Evolutionary conservation across 2,797 vertebrate species (phyloP).

Genomic region (Helarctos malayanus): DNA sequence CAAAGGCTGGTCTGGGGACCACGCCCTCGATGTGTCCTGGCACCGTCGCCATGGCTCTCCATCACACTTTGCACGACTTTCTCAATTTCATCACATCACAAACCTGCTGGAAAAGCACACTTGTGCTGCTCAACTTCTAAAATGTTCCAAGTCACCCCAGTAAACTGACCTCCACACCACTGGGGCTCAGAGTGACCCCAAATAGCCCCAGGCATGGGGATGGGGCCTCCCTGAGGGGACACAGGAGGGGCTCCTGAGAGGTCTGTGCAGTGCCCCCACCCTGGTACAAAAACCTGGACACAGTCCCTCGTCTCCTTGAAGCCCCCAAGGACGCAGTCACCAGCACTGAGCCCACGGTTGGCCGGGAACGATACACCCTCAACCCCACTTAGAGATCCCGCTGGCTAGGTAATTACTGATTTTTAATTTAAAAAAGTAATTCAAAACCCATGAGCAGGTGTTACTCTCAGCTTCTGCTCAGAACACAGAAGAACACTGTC

Average conservation of each 20-base stretch:
- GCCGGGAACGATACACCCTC: background rate
- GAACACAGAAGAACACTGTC: background rate
- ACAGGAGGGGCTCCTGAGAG: background rate
- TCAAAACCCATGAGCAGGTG: background rate
- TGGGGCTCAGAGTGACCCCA: background rate
- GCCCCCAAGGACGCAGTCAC: background rate
- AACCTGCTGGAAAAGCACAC: background rate
- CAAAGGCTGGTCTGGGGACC: background rate
- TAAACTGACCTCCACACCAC: background rate
- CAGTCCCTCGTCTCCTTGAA: background rate
- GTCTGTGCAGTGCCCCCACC: background rate
- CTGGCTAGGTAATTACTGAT: background rate
- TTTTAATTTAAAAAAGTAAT: background rate
- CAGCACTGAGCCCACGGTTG: background rate
- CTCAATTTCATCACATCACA: too few relatives aligned
- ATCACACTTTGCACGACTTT: background rate
- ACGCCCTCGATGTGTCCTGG: background rate
- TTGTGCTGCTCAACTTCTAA: background rate
- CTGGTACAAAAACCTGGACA: background rate
- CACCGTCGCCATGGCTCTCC: rapidly evolving
- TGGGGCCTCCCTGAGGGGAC: background rate
- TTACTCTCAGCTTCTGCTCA: background rate
- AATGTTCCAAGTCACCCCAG: background rate
- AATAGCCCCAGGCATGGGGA: background rate
- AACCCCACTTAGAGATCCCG: rapidly evolving